Percentiles rank a stretch among this genome's conserved stretches.
Evolutionary conservation across 2,797 vertebrate species (phyloP).

Genomic region (Macrochelys suwanniensis): DNA sequence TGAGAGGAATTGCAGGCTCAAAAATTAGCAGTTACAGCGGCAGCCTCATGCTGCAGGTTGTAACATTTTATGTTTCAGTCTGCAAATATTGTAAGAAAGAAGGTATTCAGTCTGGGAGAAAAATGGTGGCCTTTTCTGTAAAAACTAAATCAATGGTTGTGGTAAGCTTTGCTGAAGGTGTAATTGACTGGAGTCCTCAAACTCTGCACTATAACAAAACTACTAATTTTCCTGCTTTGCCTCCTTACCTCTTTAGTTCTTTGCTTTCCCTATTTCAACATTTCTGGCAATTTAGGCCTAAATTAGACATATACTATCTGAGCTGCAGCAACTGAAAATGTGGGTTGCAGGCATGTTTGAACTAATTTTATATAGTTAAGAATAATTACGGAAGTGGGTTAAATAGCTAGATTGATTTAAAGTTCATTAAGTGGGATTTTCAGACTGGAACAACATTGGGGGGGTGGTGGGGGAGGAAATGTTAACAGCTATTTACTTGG

Average conservation of each 20-base stretch:
- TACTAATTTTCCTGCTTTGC: not conserved
- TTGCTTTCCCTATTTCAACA: not conserved
- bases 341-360: not conserved
- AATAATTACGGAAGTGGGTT: not conserved
- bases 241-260: not conserved
- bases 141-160: not conserved
- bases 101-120: fast-evolving
- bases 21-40: not conserved
- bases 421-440: not conserved
- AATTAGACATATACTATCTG: not conserved
- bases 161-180: not conserved
- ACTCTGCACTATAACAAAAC: not conserved
- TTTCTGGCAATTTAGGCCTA: not conserved
- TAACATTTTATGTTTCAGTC: not conserved
- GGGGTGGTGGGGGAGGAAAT: not conserved
- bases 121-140: not conserved
- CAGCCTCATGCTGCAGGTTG: not conserved
- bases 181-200: not conserved
- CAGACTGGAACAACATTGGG: not conserved
- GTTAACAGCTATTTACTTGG: not conserved
- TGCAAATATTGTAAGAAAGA: not conserved
- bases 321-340: not conserved
- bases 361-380: not conserved
- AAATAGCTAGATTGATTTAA: not conserved
- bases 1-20: not conserved